Evolutionary conservation across 1,140 invertebrate species (phyloP).

Genomic region (Epicauta chinensis): DNA sequence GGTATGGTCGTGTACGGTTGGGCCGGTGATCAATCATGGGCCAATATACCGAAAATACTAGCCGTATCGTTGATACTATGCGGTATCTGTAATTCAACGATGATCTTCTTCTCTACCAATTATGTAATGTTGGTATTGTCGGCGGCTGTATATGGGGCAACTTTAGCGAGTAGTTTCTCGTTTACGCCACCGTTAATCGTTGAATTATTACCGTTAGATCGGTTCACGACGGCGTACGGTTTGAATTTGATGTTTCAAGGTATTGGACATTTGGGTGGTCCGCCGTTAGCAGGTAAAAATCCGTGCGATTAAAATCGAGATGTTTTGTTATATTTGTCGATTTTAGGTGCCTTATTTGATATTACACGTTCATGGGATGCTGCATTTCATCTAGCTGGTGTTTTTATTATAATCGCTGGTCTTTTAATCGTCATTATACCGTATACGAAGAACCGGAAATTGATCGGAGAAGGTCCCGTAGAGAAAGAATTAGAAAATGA

Average conservation of each 20-base stretch:
- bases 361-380: slow-evolving; percentile 62
- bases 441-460: slow-evolving; percentile 57
- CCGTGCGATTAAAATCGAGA: no score
- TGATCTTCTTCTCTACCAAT: slow-evolving; percentile 60
- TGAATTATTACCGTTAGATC: slow-evolving; percentile 68
- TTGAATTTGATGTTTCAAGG: slow-evolving; percentile 81
- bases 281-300: slow-evolving; percentile 54
- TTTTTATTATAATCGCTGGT: slow-evolving; percentile 71
- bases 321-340: neutral
- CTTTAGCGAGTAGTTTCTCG: slow-evolving; percentile 80
- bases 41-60: slow-evolving; percentile 76
- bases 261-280: slow-evolving; percentile 53
- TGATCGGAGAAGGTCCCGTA: slow-evolving; percentile 55
- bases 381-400: slow-evolving; percentile 68
- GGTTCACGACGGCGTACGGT: slow-evolving; percentile 85
- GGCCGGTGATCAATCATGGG: slow-evolving; percentile 82
- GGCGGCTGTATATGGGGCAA: slow-evolving; percentile 69
- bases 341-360: slow-evolving; percentile 42
- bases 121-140: slow-evolving; percentile 53
- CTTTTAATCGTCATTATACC: slow-evolving; percentile 62
- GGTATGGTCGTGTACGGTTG: slow-evolving; percentile 86
- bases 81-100: slow-evolving; percentile 61
- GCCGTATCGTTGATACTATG: slow-evolving; percentile 69
- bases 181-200: slow-evolving; percentile 83
- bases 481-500: slow-evolving; percentile 48